Evolutionary conservation across 2,113 vertebrate genomes (phyloP).

Genomic region (Leucoraja erinaceus): DNA sequence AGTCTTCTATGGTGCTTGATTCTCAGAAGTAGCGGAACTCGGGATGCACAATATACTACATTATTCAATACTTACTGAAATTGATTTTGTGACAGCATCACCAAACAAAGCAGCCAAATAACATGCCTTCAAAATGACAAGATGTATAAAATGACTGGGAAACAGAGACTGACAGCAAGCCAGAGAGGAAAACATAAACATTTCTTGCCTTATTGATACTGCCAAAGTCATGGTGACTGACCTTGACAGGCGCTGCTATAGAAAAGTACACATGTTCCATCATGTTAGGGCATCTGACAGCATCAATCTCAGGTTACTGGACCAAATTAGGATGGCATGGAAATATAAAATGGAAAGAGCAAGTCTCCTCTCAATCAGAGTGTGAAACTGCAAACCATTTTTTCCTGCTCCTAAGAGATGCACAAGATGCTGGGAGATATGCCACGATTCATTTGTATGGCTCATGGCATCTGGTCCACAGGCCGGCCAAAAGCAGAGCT

Average conservation of each 20-base stretch:
- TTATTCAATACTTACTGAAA: neutral
- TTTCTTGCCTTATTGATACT: conserved; percentile 5
- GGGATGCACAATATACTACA: neutral
- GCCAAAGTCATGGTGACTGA: conserved; percentile 4
- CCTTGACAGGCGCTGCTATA: conserved; percentile 5
- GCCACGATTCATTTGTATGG: conserved; percentile 7
- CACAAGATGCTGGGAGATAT: conserved; percentile 25
- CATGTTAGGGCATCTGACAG: conserved; percentile 9
- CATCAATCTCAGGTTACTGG: neutral
- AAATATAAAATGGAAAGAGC: neutral
- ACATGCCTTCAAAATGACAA: neutral
- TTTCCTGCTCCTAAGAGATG: neutral
- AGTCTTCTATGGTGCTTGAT: neutral
- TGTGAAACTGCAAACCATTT: conserved; percentile 1
- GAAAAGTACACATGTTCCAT: conserved; percentile 28
- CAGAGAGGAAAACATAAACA: neutral
- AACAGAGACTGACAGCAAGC: neutral
- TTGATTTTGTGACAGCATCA: neutral
- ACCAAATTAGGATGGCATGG: conserved; percentile 13
- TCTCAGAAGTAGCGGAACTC: neutral
- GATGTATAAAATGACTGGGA: neutral
- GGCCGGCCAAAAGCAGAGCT: neutral
- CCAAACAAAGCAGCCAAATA: neutral
- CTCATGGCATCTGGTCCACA: conserved; percentile 23
- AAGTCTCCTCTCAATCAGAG: neutral